phyloP scores from a whole-genome alignment of 2,888 invertebrate genomes.

The Dugesia japonica region DNA sequence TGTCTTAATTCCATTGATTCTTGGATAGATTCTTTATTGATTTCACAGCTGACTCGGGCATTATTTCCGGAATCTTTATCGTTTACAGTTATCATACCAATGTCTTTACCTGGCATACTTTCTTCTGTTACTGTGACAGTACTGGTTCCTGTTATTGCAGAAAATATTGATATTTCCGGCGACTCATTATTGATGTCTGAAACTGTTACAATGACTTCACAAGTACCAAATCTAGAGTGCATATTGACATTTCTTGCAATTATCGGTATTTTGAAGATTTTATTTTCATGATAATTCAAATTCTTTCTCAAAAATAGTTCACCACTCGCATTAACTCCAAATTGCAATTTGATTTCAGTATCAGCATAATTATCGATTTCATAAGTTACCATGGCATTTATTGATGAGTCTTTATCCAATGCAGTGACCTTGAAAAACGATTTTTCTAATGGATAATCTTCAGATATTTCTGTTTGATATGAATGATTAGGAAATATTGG shows the following conservation, averaged over 20 bases:
- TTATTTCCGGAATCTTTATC: not conserved
- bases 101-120: not conserved
- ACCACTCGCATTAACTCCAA: not conserved
- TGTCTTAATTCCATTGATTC: not conserved
- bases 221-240: not conserved
- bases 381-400: not conserved
- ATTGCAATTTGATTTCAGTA: not conserved
- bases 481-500: not conserved
- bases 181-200: not conserved
- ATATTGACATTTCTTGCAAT: not conserved
- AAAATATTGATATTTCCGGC: not conserved
- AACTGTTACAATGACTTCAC: not conserved
- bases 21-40: not conserved
- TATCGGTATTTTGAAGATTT: not conserved
- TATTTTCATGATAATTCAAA: conserved; percentile 12
- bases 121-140: not conserved
- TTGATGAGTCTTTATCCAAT: not conserved
- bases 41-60: not conserved
- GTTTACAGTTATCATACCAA: not conserved
- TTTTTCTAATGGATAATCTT: not conserved
- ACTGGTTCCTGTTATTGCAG: not conserved
- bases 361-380: conserved; percentile 20
- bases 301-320: not conserved
- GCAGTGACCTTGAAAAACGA: conserved; percentile 5
- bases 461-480: not conserved